Evolutionary conservation across 2,888 invertebrate species (phyloP), one percentile per base, ranked within the genome.

Genomic region (Limnephilus rhombicus): DNA sequence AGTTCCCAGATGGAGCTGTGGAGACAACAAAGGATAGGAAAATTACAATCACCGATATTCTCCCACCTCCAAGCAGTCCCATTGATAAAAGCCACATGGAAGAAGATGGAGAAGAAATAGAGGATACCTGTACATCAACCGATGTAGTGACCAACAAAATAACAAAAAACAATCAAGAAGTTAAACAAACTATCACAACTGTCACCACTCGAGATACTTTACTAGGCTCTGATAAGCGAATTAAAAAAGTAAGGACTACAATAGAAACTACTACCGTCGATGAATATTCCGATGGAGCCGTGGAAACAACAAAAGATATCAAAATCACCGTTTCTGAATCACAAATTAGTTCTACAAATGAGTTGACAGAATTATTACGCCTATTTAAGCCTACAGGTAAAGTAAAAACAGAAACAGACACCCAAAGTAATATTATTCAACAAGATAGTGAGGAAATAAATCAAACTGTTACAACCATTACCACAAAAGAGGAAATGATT

Each of bases 231-330:
- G 96, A 97, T 93, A 95, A 95, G 93, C 95, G 95, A 94, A 96
- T 96, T 85, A 97, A 96, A 95, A 96, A 97, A 37, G 95, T 97
- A 91, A 96, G 97, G 94, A 97, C 97, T 85, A 97, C 97, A 18
- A 95, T 96, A 87, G 97, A 96, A 94, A 96, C 96, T 0, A 95
- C 95, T 12, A 96, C 96, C 34, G 95, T 96, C 4, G 96, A 96
- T 94, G 95, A 95, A 94, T 96, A 95, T 94, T 96, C 96, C 2
- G 96, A 96, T 94, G 97, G 96, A 53, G 96, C 97, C 5, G 96
- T 96, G 89, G 96, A 97, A 94, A 96, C 96, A 7, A 96, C 96
- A 0, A 96, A 96, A 95, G 96, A 96, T 93, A 95, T 96, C 1
- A 96, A 96, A 94, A 96, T 96, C 85, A 96, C 96, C 3, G 95